These are phyloP conservation scores for Subacronicta megacephala DNA, from an alignment of 2,888 invertebrate species.

Conservation along the genomic window DNA sequence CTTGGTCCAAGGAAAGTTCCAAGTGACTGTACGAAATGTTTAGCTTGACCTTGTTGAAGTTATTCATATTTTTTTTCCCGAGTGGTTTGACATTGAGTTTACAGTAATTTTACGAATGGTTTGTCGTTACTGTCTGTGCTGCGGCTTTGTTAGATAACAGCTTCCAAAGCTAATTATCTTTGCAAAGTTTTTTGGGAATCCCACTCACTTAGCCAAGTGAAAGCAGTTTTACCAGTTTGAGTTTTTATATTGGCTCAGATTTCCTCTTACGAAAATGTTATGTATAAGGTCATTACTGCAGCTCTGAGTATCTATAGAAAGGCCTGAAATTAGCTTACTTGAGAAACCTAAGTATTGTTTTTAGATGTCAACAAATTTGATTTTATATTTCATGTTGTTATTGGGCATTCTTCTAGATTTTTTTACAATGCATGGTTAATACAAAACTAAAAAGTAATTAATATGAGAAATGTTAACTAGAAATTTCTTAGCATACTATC, in stretches of 20 bases:
- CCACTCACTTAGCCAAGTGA: constrained; percentile 79
- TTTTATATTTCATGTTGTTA: constrained; percentile 14
- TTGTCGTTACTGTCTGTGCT: constrained; percentile 61
- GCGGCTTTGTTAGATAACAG: constrained; percentile 68
- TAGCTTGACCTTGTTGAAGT: constrained; percentile 82
- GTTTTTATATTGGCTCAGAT: constrained; percentile 72
- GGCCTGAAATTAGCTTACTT: background rate
- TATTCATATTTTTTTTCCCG: constrained; percentile 78
- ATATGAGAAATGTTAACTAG: too few relatives aligned
- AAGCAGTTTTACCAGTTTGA: constrained; percentile 84
- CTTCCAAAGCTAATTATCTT: constrained; percentile 46
- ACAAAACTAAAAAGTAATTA: background rate
- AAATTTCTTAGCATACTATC: too few relatives aligned
- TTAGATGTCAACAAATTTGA: constrained; percentile 12
- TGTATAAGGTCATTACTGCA: constrained; percentile 64
- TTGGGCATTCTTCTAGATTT: constrained; percentile 7
- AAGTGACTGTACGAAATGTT: constrained; percentile 78
- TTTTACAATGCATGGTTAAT: constrained; percentile 1
- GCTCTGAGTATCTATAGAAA: constrained; percentile 27
- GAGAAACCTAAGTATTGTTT: constrained; percentile 15
- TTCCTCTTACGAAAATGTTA: constrained; percentile 72
- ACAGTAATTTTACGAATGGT: constrained; percentile 76
- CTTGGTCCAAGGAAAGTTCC: constrained; percentile 59
- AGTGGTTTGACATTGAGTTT: constrained; percentile 85
- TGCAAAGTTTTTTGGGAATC: constrained; percentile 72